Evolutionary conservation across 2,797 vertebrate species (phyloP), one percentile per base, ranked within the genome.

Genomic region (Monodelphis domestica): DNA sequence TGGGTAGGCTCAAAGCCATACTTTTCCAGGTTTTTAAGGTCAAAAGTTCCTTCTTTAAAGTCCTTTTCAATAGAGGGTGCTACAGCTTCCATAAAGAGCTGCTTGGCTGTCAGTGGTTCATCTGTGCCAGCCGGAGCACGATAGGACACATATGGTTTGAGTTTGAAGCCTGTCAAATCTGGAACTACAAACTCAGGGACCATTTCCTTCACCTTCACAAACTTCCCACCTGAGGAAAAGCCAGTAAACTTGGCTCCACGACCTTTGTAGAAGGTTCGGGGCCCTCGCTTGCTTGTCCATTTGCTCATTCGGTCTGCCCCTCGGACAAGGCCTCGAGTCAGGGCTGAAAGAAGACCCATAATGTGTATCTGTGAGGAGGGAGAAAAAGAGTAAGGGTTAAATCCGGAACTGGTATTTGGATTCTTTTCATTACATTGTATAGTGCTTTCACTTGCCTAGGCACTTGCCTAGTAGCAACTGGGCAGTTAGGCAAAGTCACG

Each of bases 261-360:
- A 94, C 99, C 98, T 97, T 98, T 99, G 95, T 98, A 98, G 91
- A 99, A 98, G 91, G 97, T 98, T 4, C 98, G 98, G 0, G 99
- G 98, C 33, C 99, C 99, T 0, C 99, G 99, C 95, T 99, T 99
- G 98, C 99, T 99, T 53, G 99, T 99, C 98, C 99, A 99, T 91
- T 98, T 98, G 0, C 99, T 98, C 98, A 99, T 97, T 2, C 99
- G 98, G 98, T 99, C 99, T 0, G 99, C 99, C 28, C 99, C 99
- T 93, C 99, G 98, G 2, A 99, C 97, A 56, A 99, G 95, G 38
- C 99, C 99, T 5, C 99, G 98, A 0, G 98, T 89, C 57, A 99
- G 97, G 1, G 97, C 98, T 10, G 98, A 98, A 91, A 99, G 98
- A 53, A 99, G 97, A 30, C 99, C 99, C 99, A 99, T 99, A 38